Percentiles rank a stretch among this genome's conserved stretches.
These are phyloP conservation scores for Apteryx mantelli DNA, from an alignment of 2,113 vertebrate species.

Conservation along the genomic window DNA sequence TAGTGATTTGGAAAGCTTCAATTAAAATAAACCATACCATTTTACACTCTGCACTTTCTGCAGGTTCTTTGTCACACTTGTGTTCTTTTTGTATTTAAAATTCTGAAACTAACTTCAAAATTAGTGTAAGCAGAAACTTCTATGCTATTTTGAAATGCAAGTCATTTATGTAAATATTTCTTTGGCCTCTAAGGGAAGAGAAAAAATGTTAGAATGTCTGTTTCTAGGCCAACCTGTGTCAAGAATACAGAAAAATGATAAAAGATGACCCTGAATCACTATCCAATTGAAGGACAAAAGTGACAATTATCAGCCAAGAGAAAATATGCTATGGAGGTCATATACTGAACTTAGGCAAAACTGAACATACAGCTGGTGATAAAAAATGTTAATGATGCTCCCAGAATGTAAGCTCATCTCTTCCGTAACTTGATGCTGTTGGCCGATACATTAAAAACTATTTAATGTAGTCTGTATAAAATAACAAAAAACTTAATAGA, in stretches of 20 bases:
- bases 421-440: not conserved
- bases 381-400: not conserved
- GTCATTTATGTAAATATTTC: not conserved
- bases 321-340: not conserved
- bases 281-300: not conserved
- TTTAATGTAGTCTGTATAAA: not conserved
- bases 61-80: not conserved
- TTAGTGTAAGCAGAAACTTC: not conserved
- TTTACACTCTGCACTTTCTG: not conserved
- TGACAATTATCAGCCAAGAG: not conserved
- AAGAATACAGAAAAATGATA: not conserved
- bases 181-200: not conserved
- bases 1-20: not conserved
- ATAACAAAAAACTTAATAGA: not conserved
- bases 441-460: not conserved
- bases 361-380: not conserved
- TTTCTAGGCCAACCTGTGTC: not conserved
- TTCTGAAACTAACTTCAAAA: not conserved
- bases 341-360: not conserved
- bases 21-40: not conserved
- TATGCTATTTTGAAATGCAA: not conserved
- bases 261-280: not conserved
- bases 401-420: not conserved
- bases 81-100: not conserved
- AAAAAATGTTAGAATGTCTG: not conserved